Conservation (phyloP, 2,888 invertebrate genomes). For the Spisula solida region DNA sequence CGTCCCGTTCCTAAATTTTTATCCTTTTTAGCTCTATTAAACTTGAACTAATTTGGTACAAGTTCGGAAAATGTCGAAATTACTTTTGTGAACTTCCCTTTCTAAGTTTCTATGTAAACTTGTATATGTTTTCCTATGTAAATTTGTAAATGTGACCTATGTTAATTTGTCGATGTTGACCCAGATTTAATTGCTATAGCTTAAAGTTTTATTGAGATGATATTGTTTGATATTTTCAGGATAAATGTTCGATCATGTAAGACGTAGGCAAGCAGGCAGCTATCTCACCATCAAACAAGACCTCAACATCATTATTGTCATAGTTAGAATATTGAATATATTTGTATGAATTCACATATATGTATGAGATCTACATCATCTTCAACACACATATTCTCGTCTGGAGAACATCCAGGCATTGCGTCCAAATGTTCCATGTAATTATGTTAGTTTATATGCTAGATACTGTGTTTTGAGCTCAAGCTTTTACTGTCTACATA, state of each 20-base stretch:
- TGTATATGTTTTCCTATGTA: no score
- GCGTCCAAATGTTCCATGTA: background rate
- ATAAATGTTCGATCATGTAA: conserved; percentile 65
- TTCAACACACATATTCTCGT: conserved; percentile 1
- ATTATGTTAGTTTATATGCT: background rate
- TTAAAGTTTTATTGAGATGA: no score
- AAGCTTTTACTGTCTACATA: no score
- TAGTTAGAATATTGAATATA: background rate
- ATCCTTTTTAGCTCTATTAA: background rate
- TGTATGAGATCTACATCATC: background rate
- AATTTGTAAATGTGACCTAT: no score
- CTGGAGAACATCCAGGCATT: background rate
- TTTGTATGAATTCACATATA: background rate
- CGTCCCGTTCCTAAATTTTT: no score
- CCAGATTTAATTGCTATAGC: no score
- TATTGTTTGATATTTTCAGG: conserved; percentile 46
- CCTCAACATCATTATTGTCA: conserved; percentile 21
- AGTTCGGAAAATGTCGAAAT: no score
- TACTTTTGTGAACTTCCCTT: no score
- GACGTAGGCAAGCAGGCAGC: conserved; percentile 26
- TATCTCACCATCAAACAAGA: conserved; percentile 23
- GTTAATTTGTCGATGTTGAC: no score
- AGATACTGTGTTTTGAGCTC: background rate
- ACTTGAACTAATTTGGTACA: no score
- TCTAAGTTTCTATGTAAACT: no score